Base-by-base conservation (phyloP, 1,140 invertebrate species). In the Drosophila obscura region DNA sequence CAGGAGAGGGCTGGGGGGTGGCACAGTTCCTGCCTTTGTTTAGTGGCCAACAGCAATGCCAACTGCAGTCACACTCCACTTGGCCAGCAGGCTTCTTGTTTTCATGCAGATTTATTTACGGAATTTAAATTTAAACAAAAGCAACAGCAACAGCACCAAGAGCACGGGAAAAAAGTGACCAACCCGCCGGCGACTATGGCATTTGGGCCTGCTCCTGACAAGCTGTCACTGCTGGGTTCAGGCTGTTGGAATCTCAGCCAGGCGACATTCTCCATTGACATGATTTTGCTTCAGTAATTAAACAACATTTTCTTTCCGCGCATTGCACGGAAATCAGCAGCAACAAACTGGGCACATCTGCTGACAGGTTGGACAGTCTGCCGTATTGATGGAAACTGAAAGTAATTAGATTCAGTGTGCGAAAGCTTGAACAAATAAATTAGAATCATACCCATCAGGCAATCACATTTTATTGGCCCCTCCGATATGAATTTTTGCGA, bases 241-340 rank as follows among this genome's bases (percentile, higher is more conserved):
- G 45, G 16, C 41, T 59, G 6, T 48, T 44, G 50, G 24, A n/a
- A 11, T 43, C 51, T 53, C 44, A 11, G n/a, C 41, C 26, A 24
- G 73, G 78, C 73, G 77, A 80, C 80, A 59, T 73, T 77, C 77
- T 62, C 81, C 82, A 72, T 87, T 82, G 82, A 82, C 82, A 87
- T 76, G 75, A 72, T 79, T 78, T 82, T 88, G 82, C 83, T 87
- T 87, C 71, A 82, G 83, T 87, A 88, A 87, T 87, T 87, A 87
- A 88, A 82, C 82, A 88, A 69, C 64, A 82, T 79, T 87, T 88
- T 82, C 83, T 68, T 77, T 76, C 11, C 85, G 83, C 83, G 71
- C 71, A 69, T 88, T 64, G 76, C 79, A 79, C 83, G 75, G 26
- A 44, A 49, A 73, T 43, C 51, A 57, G 41, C 50, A 67, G 51